phyloP scores from a whole-genome alignment of 2,113 vertebrate species.

The Galbula dea region DNA sequence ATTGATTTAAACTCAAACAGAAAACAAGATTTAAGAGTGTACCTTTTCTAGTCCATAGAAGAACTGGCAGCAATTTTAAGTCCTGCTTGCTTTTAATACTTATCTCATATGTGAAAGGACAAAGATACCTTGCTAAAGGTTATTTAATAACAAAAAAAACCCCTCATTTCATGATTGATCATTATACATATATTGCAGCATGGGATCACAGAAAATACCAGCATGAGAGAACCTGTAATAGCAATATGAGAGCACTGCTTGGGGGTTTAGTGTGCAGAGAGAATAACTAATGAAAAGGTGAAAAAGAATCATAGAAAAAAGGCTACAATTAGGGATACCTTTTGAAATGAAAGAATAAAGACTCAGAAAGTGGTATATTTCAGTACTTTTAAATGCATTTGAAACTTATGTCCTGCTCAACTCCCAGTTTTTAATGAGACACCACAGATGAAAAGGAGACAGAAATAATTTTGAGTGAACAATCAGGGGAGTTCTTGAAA shows the following conservation, averaged over 20 bases:
- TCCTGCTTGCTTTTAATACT: constrained; percentile 37
- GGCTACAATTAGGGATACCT: constrained; percentile 48
- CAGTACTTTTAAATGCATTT: constrained; percentile 49
- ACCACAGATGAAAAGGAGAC: constrained; percentile 40
- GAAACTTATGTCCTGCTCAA: constrained; percentile 49
- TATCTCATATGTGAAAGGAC: neutral
- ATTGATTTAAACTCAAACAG: neutral
- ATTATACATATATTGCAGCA: constrained; percentile 9
- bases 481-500: constrained; percentile 58
- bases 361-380: constrained; percentile 53
- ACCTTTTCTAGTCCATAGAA: neutral
- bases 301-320: neutral
- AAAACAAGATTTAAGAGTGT: neutral
- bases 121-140: constrained; percentile 34
- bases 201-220: neutral
- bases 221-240: constrained; percentile 8
- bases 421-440: constrained; percentile 69
- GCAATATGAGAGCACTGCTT: constrained; percentile 16
- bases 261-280: neutral
- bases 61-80: constrained; percentile 43
- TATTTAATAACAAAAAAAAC: constrained; percentile 55
- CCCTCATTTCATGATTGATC: constrained; percentile 42
- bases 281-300: constrained; percentile 17
- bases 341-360: constrained; percentile 63
- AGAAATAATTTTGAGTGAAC: constrained; percentile 62